phyloP scores from a whole-genome alignment of 2,113 vertebrate genomes.

The Thamnophis sirtalis region DNA sequence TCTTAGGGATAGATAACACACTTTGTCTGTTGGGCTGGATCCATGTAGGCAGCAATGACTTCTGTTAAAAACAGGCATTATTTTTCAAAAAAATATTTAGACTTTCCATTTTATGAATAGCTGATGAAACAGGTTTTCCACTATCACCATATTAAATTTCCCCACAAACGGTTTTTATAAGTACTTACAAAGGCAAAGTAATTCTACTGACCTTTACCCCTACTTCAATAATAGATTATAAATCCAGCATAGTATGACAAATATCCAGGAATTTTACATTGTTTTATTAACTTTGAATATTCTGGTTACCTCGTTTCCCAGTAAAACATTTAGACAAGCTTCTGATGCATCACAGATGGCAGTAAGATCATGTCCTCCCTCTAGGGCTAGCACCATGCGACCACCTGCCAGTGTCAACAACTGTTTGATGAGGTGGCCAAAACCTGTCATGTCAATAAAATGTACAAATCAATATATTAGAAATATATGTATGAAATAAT shows the following conservation, averaged over 20 bases:
- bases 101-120: background rate
- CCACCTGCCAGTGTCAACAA: conserved; percentile 73
- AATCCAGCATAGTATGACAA: background rate
- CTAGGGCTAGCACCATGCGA: conserved; percentile 67
- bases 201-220: background rate
- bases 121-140: background rate
- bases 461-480: conserved; percentile 52
- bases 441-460: conserved; percentile 66
- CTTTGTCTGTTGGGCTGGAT: background rate
- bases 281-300: background rate
- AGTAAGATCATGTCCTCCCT: conserved; percentile 76
- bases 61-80: background rate
- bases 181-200: background rate
- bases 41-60: background rate
- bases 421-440: conserved; percentile 74
- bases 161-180: background rate
- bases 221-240: background rate
- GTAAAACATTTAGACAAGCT: conserved; percentile 75
- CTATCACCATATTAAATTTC: background rate
- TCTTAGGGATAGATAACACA: background rate
- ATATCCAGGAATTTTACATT: background rate
- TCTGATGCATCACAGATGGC: conserved; percentile 76
- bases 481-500: conserved; percentile 19
- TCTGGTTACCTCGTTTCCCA: conserved; percentile 78
- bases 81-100: background rate